phyloP scores from a whole-genome alignment of 2,888 invertebrate genomes.

The Alloplasta piceator region DNA sequence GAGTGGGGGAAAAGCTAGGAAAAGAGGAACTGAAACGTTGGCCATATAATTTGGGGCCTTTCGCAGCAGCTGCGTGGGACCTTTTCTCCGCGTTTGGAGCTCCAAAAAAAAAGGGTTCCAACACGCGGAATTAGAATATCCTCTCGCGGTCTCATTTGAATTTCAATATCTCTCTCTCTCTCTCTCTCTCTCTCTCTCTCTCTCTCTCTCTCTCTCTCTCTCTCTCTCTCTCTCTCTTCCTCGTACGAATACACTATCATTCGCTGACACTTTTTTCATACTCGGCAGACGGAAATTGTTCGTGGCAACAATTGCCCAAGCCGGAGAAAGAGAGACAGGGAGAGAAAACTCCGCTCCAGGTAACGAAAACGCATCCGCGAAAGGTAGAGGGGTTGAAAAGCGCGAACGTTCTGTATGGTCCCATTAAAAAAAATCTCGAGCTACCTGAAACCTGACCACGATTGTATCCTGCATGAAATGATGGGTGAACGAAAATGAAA shows the following conservation, averaged over 20 bases:
- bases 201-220: constrained; percentile 71
- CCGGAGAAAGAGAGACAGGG: too few species aligned
- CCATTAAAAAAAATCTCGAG: constrained; percentile 56
- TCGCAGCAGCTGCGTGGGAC: constrained; percentile 82
- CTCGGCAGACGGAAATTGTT: constrained; percentile 52
- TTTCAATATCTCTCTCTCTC: constrained; percentile 77
- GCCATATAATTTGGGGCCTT: constrained; percentile 76
- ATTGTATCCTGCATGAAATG: not conserved
- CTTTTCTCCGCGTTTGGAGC: constrained; percentile 62
- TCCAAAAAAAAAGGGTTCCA: constrained; percentile 82
- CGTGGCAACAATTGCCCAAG: constrained; percentile 62
- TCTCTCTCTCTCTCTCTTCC: not conserved
- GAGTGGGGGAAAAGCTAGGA: constrained; percentile 53
- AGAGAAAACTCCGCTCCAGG: constrained; percentile 39
- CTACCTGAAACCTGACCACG: constrained; percentile 64
- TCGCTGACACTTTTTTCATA: constrained; percentile 52
- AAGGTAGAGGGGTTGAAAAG: constrained; percentile 54
- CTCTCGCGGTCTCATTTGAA: constrained; percentile 83
- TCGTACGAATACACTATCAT: constrained; percentile 57
- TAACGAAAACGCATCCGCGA: constrained; percentile 64
- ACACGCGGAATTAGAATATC: constrained; percentile 82
- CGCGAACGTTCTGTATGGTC: constrained; percentile 45
- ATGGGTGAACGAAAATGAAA: constrained; percentile 35
- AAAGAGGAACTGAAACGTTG: constrained; percentile 71
- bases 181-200: not conserved